Base-by-base conservation (phyloP, 1,140 invertebrate species). In the Babylonia areolata region DNA sequence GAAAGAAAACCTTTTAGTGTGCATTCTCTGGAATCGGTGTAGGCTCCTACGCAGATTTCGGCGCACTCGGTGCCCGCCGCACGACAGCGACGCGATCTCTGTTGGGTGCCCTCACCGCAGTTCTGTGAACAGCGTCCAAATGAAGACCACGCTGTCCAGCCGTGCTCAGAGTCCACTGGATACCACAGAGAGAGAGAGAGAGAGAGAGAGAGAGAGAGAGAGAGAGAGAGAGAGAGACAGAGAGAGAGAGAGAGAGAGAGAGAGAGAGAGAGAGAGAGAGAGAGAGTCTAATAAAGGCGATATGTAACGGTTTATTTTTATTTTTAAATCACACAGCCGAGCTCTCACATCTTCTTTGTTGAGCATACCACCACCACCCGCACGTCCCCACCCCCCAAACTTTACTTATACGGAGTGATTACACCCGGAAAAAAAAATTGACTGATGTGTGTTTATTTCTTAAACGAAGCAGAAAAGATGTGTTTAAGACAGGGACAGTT, bases 201-300 rank as follows among this genome's bases (percentile, higher is more conserved):
- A 64, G 58, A 64, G 58, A 64, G 58, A 64, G 58, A 64, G 58
- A 64, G 58, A 64, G 58, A 64, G 58, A 64, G 58, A 64, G 58
- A 64, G 58, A 64, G 58, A 64, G 58, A 64, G 58, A 64, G 58
- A 64, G 58, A 64, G 58, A 64, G 58, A 64, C 9, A 64, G 58
- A 64, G 58, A 64, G 58, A 64, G 58, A 64, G 58, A 64, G 58
- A 64, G 58, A 64, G 58, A 46, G 42, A 46, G 42, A 46, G 42
- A 46, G 42, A 46, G 42, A 46, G 42, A 15, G 42, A 46, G 42
- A 15, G 42, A 46, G 42, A 15, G 5, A 46, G 42, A 46, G 15
- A 46, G 42, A 46, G 5, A 46, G 42, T 6, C 15, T 6, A 15
- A 46, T 6, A 46, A 46, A 46, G 15, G 15, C 5, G 15, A 46